These are phyloP conservation scores for Chionomys nivalis DNA, from an alignment of 2,113 vertebrate species.

Conservation along the genomic window DNA sequence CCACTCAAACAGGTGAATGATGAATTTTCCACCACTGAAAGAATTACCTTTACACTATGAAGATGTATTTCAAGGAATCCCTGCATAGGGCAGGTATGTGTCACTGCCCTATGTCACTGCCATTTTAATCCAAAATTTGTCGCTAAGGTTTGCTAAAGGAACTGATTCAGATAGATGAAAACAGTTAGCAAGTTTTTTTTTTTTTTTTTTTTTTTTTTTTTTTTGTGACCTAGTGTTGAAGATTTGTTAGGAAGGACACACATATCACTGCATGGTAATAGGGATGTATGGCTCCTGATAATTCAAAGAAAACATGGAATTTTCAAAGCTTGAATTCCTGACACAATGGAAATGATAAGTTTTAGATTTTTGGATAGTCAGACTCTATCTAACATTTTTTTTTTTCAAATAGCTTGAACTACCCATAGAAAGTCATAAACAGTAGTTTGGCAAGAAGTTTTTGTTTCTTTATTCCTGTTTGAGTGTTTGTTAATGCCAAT, in stretches of 20 bases:
- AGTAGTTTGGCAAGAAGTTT: constrained; percentile 50
- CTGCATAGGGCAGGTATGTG: not conserved
- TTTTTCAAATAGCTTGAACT: constrained; percentile 46
- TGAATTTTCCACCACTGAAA: constrained; percentile 49
- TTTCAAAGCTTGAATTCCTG: constrained; percentile 16
- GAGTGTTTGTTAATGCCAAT: not conserved
- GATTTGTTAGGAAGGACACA: constrained; percentile 68
- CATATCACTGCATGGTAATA: constrained; percentile 59
- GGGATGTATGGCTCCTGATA: constrained; percentile 56
- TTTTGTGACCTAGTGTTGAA: constrained; percentile 67
- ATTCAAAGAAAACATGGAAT: constrained; percentile 41
- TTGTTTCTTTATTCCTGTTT: constrained; percentile 16
- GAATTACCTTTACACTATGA: constrained; percentile 53
- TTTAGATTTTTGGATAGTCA: constrained; percentile 40
- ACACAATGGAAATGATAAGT: constrained; percentile 21
- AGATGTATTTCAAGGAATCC: constrained; percentile 48
- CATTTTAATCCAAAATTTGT: constrained; percentile 63
- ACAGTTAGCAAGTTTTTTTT: constrained; percentile 51
- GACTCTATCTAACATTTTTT: not conserved
- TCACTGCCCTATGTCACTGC: not conserved
- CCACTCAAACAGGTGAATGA: not conserved
- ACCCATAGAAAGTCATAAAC: constrained; percentile 37
- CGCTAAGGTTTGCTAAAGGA: constrained; percentile 65
- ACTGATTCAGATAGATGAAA: constrained; percentile 49
- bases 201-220: too few relatives aligned